These are phyloP conservation scores for Actenoides lindsayi DNA, from an alignment of 2,113 vertebrate genomes.

Conservation along the genomic window DNA sequence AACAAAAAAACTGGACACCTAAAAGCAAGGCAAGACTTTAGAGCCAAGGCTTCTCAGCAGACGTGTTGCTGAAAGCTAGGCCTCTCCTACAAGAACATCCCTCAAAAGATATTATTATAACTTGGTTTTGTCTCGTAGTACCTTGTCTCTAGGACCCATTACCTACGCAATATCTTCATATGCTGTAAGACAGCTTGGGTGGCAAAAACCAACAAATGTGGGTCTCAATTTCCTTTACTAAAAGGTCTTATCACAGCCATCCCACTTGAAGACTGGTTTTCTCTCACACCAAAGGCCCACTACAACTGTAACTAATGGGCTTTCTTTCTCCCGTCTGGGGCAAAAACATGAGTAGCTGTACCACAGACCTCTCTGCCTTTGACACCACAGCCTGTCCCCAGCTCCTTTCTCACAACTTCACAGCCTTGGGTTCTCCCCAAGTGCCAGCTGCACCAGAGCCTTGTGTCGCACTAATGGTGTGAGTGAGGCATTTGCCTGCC, in stretches of 20 bases:
- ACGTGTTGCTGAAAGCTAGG: neutral
- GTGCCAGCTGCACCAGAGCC: neutral
- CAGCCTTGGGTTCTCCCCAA: neutral
- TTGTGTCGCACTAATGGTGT: no score
- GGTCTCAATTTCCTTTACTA: neutral
- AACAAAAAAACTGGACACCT: neutral
- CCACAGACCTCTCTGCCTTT: neutral
- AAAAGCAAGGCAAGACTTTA: neutral
- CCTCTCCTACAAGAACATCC: neutral
- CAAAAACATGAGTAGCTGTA: accelerated
- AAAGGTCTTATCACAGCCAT: neutral
- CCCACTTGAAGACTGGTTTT: neutral
- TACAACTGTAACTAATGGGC: neutral
- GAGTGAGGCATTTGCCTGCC: no score
- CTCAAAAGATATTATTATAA: neutral
- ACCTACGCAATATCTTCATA: neutral
- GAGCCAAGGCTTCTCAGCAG: neutral
- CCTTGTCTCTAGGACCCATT: neutral
- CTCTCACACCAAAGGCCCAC: neutral
- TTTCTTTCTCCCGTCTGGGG: neutral
- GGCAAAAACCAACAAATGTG: neutral
- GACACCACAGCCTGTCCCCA: accelerated
- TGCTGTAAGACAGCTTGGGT: neutral
- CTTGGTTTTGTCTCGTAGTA: neutral
- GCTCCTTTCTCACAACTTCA: neutral